Conservation (phyloP, 2,797 vertebrate genomes). For the Garrulus glandarius region DNA sequence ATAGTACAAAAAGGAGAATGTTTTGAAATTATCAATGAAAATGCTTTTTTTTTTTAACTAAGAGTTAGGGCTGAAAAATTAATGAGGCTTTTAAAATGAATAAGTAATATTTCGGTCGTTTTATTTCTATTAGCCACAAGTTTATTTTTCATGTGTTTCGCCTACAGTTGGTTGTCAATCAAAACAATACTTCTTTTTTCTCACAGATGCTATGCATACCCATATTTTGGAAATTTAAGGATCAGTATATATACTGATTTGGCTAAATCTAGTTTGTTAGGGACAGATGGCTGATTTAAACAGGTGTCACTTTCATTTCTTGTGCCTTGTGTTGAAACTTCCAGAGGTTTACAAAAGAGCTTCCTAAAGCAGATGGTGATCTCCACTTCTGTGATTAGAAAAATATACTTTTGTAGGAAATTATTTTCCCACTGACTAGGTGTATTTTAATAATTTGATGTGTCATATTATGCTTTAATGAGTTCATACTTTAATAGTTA, state of each 20-base stretch:
- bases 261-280: slow-evolving; percentile 63
- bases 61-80: not conserved
- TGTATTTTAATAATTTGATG: not conserved
- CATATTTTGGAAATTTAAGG: slow-evolving; percentile 57
- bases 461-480: not conserved
- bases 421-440: slow-evolving; percentile 55
- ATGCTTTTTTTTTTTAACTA: not conserved
- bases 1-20: not conserved
- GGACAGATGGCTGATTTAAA: slow-evolving; percentile 83
- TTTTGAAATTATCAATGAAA: slow-evolving; percentile 25
- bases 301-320: slow-evolving; percentile 79
- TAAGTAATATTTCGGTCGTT: not conserved
- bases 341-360: slow-evolving; percentile 72
- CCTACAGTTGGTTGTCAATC: not conserved
- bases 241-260: slow-evolving; percentile 37
- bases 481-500: slow-evolving; percentile 20
- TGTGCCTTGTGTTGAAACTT: slow-evolving; percentile 73
- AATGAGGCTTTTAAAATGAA: not conserved
- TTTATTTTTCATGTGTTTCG: not conserved
- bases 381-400: slow-evolving; percentile 59
- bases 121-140: not conserved
- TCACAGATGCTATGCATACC: slow-evolving; percentile 50
- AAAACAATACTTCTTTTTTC: not conserved
- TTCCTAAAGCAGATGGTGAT: slow-evolving; percentile 79
- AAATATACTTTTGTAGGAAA: slow-evolving; percentile 54